Evolutionary conservation across 2,113 vertebrate genomes (phyloP).

Genomic region (Ia io): DNA sequence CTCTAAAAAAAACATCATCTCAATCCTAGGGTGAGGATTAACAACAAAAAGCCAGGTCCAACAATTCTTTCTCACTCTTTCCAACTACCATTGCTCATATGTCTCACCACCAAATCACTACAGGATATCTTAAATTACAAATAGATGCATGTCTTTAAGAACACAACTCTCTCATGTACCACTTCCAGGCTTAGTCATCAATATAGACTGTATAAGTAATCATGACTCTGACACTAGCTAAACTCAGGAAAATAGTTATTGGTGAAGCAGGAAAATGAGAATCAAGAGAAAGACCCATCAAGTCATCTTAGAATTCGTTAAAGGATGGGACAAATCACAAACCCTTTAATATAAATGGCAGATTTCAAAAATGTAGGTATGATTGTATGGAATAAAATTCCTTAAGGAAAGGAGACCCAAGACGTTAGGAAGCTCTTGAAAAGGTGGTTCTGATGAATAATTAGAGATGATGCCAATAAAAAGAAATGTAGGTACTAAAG

Average conservation of each 20-base stretch:
- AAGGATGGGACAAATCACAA: not conserved
- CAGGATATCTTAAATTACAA: not conserved
- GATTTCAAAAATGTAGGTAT: slow-evolving; percentile 7
- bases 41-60: not conserved
- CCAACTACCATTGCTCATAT: not conserved
- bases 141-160: not conserved
- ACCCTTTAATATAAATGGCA: slow-evolving; percentile 28
- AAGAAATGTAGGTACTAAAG: not conserved
- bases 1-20: too few relatives aligned
- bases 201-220: not conserved
- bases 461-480: not conserved
- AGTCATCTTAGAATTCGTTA: not conserved
- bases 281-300: not conserved
- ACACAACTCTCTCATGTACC: not conserved
- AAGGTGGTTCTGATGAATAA: not conserved
- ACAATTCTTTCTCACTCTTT: not conserved
- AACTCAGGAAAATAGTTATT: slow-evolving; percentile 19
- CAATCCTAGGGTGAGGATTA: too few relatives aligned
- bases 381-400: slow-evolving; percentile 3
- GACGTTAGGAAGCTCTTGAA: not conserved
- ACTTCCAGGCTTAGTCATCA: not conserved
- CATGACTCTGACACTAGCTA: not conserved
- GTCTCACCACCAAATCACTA: not conserved
- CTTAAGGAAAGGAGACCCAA: slow-evolving; percentile 19
- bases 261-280: not conserved